Base-by-base conservation (phyloP, 1,140 invertebrate genomes). In the Brachionus calyciflorus region DNA sequence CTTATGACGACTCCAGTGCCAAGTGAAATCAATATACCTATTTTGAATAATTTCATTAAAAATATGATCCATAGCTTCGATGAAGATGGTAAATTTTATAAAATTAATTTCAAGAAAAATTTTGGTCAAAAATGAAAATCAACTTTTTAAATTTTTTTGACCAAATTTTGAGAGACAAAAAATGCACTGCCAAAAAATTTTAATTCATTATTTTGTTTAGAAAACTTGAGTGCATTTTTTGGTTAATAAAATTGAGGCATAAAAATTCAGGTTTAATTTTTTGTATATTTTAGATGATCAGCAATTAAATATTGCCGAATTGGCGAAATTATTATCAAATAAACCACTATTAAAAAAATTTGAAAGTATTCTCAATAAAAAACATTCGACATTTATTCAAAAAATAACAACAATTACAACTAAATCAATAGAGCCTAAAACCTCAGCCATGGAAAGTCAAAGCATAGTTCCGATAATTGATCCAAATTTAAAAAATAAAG, bases 231-330 rank as follows among this genome's bases (percentile, higher is more conserved):
- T n/a, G n/a, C n/a, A n/a, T n/a, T n/a, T n/a, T n/a, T n/a, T n/a
- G n/a, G n/a, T n/a, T n/a, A n/a, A n/a, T n/a, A n/a, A n/a, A n/a
- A n/a, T n/a, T n/a, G n/a, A n/a, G n/a, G n/a, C n/a, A n/a, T n/a
- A n/a, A n/a, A n/a, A n/a, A n/a, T n/a, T n/a, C n/a, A n/a, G n/a
- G n/a, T n/a, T n/a, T n/a, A n/a, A n/a, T n/a, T n/a, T n/a, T n/a
- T n/a, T n/a, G n/a, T n/a, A 24, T 19, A 40, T 17, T 68, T 68
- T 19, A 68, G 68, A 44, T 40, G 69, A 73, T 55, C 46, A 73
- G 44, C 69, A 73, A 26, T 55, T 73, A 24, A 73, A 73, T 73
- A 41, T 53, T 40, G 2, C 40, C 33, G 69, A 73, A 40, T 41
- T 73, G 46, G 40, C 21, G 33, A 48, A 51, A 55, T 17, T 73